Percentiles rank a stretch among this genome's conserved stretches.
Conservation (phyloP, 2,797 vertebrate genomes). For the Lepidocolaptes lacrymiger region DNA sequence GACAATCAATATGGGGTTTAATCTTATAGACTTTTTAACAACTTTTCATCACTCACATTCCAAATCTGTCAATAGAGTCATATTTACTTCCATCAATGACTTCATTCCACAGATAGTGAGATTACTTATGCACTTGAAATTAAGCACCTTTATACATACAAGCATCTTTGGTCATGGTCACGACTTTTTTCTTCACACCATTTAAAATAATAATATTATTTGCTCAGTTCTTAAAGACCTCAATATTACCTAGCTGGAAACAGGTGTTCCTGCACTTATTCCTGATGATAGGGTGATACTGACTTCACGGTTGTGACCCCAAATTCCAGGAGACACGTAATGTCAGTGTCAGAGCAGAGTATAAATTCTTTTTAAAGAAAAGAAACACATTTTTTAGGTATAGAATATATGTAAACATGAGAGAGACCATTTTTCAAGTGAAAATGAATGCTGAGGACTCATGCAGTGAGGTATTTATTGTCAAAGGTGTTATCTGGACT, state of each 20-base stretch:
- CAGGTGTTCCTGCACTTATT: not conserved
- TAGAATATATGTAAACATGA: not conserved
- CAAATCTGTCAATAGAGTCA: not conserved
- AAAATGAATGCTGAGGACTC: not conserved
- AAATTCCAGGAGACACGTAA: not conserved
- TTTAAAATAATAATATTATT: not conserved
- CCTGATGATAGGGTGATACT: not conserved
- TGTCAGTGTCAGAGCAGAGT: not conserved
- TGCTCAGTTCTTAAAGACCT: not conserved
- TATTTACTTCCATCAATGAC: not conserved
- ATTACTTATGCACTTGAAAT: not conserved
- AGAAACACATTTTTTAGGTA: not conserved
- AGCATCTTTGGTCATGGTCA: not conserved
- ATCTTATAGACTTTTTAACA: not conserved
- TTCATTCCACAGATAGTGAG: not conserved
- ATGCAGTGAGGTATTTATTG: not conserved
- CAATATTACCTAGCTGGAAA: not conserved
- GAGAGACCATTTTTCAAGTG: not conserved
- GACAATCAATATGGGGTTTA: not conserved
- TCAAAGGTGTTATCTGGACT: conserved; percentile 36
- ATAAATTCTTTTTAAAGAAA: not conserved
- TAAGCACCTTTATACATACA: not conserved
- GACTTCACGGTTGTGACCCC: not conserved
- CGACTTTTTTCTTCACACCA: not conserved
- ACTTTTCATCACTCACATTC: not conserved